Conservation (phyloP, 2,797 vertebrate genomes). For the Poecile montanus region DNA sequence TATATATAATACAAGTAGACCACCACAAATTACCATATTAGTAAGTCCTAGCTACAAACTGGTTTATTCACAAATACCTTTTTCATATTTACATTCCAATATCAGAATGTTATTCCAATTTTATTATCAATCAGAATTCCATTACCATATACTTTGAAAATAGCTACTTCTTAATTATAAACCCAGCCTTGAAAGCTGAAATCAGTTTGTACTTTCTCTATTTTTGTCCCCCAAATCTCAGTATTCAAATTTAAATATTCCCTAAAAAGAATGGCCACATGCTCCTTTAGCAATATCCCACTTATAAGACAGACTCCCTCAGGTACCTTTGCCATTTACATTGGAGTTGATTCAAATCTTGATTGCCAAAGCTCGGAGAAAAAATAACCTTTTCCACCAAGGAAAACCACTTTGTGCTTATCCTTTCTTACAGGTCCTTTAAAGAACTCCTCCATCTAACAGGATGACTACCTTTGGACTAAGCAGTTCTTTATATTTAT, state of each 20-base stretch:
- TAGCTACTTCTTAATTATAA: not conserved
- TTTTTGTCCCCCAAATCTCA: not conserved
- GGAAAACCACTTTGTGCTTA: fast-evolving
- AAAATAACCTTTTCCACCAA: not conserved
- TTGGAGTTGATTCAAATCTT: not conserved
- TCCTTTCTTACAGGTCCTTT: not conserved
- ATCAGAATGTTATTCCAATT: not conserved
- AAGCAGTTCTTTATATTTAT: not conserved
- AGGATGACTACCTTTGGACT: not conserved
- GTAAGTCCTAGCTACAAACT: not conserved
- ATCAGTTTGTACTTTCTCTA: not conserved
- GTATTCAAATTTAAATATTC: not conserved
- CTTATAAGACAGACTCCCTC: not conserved
- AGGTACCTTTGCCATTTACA: not conserved
- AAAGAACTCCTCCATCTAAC: not conserved
- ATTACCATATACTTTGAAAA: not conserved
- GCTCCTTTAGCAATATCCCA: not conserved
- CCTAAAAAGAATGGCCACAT: not conserved
- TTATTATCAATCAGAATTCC: not conserved
- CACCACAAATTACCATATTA: not conserved
- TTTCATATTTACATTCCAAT: not conserved
- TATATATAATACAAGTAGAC: not conserved
- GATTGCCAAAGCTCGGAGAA: not conserved
- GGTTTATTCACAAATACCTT: not conserved
- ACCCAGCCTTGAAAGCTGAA: not conserved